These are phyloP conservation scores for Archips xylosteana DNA, from an alignment of 2,888 invertebrate genomes.

Conservation along the genomic window DNA sequence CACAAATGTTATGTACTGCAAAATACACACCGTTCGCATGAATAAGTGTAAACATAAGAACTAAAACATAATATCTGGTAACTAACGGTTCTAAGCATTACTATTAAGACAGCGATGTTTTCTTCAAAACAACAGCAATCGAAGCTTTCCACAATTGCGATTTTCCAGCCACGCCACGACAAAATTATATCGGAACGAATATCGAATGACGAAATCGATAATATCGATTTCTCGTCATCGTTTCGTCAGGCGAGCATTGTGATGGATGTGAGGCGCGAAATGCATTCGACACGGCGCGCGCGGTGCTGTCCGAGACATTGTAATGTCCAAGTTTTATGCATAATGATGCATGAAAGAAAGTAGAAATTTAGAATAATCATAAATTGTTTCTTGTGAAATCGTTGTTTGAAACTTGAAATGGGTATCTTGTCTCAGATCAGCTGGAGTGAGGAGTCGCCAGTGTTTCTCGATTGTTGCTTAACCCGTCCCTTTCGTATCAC, in stretches of 20 bases:
- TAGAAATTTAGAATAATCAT: constrained; percentile 18
- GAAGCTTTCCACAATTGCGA: constrained; percentile 50
- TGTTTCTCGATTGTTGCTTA: not conserved
- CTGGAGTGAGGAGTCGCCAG: no score
- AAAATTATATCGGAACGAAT: constrained; percentile 82
- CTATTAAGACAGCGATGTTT: constrained; percentile 6
- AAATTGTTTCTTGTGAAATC: constrained; percentile 5
- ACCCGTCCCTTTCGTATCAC: not conserved
- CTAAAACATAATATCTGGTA: not conserved
- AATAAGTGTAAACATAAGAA: constrained; percentile 3
- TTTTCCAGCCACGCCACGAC: constrained; percentile 66
- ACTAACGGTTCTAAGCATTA: not conserved
- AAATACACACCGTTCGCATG: not conserved
- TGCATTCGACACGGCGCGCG: constrained; percentile 69
- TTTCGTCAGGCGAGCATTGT: constrained; percentile 71
- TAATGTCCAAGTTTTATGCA: constrained; percentile 35
- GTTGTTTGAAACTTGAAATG: not conserved
- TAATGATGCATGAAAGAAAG: constrained; percentile 34
- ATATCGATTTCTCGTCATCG: constrained; percentile 74
- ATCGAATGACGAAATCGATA: constrained; percentile 74
- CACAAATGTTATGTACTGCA: not conserved
- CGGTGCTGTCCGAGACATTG: constrained; percentile 32
- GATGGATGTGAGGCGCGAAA: constrained; percentile 67
- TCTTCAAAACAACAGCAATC: constrained; percentile 10
- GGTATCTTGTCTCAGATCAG: not conserved